Percentiles rank a stretch among this genome's conserved stretches.
Conservation (phyloP, 2,797 vertebrate genomes). For the Pseudocheirus occidentalis region DNA sequence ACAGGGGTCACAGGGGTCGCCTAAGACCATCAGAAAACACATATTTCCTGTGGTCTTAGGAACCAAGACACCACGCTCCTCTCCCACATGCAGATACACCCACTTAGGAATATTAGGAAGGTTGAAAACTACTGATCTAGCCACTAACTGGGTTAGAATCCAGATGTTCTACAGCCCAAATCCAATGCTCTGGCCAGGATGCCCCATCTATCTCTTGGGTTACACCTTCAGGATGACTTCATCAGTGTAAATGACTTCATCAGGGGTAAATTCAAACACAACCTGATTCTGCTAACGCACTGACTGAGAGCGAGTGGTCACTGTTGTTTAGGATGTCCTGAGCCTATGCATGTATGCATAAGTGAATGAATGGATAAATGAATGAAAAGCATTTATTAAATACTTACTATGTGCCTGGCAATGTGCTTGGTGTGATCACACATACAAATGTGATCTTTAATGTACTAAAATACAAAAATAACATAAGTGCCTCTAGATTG, state of each 20-base stretch:
- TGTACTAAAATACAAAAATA: background rate
- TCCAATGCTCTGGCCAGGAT: background rate
- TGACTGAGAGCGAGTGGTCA: background rate
- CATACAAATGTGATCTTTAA: background rate
- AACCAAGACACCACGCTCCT: no score
- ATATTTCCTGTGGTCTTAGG: no score
- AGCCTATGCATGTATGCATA: background rate
- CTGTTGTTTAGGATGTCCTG: background rate
- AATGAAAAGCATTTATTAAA: background rate
- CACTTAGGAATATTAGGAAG: no score
- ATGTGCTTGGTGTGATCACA: background rate
- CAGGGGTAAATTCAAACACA: background rate
- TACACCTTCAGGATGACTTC: background rate
- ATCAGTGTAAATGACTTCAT: background rate
- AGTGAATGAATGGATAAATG: background rate
- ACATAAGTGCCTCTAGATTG: background rate
- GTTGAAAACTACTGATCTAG: background rate
- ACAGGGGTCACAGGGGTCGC: no score
- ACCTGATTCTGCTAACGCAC: background rate
- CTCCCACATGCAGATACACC: no score
- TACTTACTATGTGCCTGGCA: background rate
- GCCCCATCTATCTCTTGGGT: background rate
- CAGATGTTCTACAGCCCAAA: background rate
- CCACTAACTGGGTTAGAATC: background rate
- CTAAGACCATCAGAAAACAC: no score